phyloP scores from a whole-genome alignment of 2,113 vertebrate genomes.

The Mystacornis crossleyi region DNA sequence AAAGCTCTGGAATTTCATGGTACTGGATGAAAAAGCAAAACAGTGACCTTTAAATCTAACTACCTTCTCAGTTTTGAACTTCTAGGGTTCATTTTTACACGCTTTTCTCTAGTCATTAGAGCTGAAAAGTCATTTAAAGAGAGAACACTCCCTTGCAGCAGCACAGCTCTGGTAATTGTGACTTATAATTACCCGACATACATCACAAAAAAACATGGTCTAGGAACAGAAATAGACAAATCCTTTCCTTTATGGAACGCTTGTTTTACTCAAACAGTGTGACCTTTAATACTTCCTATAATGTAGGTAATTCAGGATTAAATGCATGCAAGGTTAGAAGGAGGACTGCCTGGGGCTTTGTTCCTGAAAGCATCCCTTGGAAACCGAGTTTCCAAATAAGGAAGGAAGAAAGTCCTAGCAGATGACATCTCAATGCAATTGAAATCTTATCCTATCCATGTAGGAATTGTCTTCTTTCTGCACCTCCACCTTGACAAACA shows the following conservation, averaged over 20 bases:
- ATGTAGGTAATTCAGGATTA: neutral
- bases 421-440: neutral
- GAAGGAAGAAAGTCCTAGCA: neutral
- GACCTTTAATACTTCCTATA: neutral
- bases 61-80: neutral
- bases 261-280: neutral
- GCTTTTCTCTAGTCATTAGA: neutral
- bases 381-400: neutral
- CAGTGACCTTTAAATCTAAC: neutral
- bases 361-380: neutral
- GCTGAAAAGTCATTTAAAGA: neutral
- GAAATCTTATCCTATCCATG: neutral
- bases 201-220: neutral
- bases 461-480: neutral
- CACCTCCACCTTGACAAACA: neutral
- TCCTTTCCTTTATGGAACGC: neutral
- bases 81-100: neutral
- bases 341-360: neutral
- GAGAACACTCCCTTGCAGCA: neutral
- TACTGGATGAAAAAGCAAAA: neutral
- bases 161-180: neutral
- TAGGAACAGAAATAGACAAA: neutral
- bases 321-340: neutral
- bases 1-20: neutral
- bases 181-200: neutral